These are phyloP conservation scores for Phania funesta DNA, from an alignment of 2,888 invertebrate species.

Conservation along the genomic window DNA sequence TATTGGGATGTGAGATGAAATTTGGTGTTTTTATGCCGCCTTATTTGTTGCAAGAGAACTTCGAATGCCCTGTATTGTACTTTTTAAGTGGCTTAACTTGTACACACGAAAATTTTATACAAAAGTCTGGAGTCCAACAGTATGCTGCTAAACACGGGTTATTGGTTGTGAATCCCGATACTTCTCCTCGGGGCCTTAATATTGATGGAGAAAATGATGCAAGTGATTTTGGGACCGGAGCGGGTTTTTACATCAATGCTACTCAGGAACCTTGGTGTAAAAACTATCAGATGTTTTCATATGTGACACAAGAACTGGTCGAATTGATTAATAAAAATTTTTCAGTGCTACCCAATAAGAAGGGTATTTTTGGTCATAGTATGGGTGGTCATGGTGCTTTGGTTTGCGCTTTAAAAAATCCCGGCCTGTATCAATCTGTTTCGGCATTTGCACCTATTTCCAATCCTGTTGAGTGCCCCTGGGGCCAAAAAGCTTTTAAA, in stretches of 20 bases:
- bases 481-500: constrained; percentile 93
- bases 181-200: constrained; percentile 94
- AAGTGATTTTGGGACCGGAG: constrained; percentile 97
- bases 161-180: constrained; percentile 96
- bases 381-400: constrained; percentile 99
- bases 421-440: constrained; percentile 91
- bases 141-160: constrained; percentile 92
- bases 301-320: constrained; percentile 93
- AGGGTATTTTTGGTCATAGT: constrained; percentile 92
- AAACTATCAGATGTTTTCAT: constrained; percentile 97
- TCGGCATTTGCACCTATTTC: constrained; percentile 98
- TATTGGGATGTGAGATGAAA: constrained; percentile 93
- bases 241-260: constrained; percentile 98
- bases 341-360: constrained; percentile 82
- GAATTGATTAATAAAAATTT: constrained; percentile 89
- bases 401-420: constrained; percentile 93
- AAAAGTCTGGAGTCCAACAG: constrained; percentile 96
- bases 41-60: constrained; percentile 80
- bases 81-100: constrained; percentile 96
- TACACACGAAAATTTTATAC: constrained; percentile 96
- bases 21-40: constrained; percentile 95
- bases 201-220: constrained; percentile 94
- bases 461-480: constrained; percentile 91
- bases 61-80: constrained; percentile 89
- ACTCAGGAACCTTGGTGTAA: constrained; percentile 93